A percentile compares a stretch with the other conserved stretches of the same genome.
phyloP scores from a whole-genome alignment of 2,888 invertebrate species.

The Magallana nippona region DNA sequence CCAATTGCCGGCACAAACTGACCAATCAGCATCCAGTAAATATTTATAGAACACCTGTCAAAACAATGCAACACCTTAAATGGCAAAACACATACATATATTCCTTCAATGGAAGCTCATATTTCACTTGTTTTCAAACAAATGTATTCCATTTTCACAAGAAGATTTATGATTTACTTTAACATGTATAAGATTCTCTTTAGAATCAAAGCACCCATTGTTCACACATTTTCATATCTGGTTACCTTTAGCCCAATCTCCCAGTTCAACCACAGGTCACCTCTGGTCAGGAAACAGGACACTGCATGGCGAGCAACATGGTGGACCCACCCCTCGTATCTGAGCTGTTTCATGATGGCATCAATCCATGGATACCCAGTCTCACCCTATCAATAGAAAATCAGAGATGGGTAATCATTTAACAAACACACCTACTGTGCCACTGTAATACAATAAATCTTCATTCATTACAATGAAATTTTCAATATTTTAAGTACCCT shows the following conservation, averaged over 20 bases:
- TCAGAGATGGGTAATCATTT: background rate
- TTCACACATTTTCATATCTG: background rate
- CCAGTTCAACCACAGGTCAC: constrained; percentile 77
- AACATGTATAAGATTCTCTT: too few relatives aligned
- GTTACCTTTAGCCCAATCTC: constrained; percentile 72
- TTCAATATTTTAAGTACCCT: too few relatives aligned
- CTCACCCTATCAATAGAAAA: constrained; percentile 51
- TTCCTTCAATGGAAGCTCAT: too few relatives aligned
- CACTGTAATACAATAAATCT: too few relatives aligned
- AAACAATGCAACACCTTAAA: too few relatives aligned
- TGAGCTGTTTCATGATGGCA: constrained; percentile 76
- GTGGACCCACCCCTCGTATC: constrained; percentile 77
- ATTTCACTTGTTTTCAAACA: too few relatives aligned
- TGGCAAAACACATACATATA: too few relatives aligned
- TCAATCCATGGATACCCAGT: constrained; percentile 75
- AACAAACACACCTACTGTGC: too few relatives aligned
- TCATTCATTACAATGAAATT: too few relatives aligned
- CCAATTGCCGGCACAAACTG: constrained; percentile 78
- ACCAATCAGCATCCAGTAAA: constrained; percentile 77
- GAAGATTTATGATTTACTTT: too few relatives aligned
- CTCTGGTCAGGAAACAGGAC: constrained; percentile 76
- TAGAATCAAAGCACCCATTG: background rate
- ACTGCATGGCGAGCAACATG: constrained; percentile 75
- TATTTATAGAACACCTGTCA: constrained; percentile 73
- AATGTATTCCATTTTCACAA: too few relatives aligned